Base-by-base conservation (phyloP, 2,888 invertebrate genomes). In the Allophyes oxyacanthae region DNA sequence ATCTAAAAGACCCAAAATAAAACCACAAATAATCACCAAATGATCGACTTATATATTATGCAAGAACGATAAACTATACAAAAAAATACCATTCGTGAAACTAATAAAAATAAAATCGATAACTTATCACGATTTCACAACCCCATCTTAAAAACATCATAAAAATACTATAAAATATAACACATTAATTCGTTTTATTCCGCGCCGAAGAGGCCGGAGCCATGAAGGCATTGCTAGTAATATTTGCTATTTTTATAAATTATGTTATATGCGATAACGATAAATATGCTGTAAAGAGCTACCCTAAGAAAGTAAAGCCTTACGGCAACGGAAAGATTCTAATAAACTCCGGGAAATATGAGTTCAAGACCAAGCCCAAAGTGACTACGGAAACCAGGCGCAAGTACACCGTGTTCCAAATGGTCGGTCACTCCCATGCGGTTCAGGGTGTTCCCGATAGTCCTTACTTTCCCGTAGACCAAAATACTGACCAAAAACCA, bases 331-430 rank as follows among this genome's bases (percentile, higher is more conserved):
- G 75, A 8, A 64, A 71, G 46, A 63, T 84, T 2, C 74, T 87
- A 40, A 42, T 86, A 14, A 82, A 88, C 26, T 68, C 83, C 2
- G 82, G 80, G 15, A 86, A 82, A 67, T 82, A 79, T 67, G 40
- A 75, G 2, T 37, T 9, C 11, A 64, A 59, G 4, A 13, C 33
- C 20, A 42, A 37, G 1, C 5, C 36, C 38, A 0, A 84, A 79
- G 50, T 5, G 9, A 30, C 48, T 1, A 6, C 1, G 1, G 33
- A 38, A 34, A 44, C 10, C 58, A 72, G 44, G 56, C 46, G 11
- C 42, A 34, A 14, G 1, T 91, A 89, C 38, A 90, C 90, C 0
- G 86, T 57, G 0, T 91, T 89, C 33, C 82, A 86, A 13, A 42
- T 72, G 0, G 55, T 82, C 0, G 64, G 45, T 6, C 26, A 46